Evolutionary conservation across 2,797 vertebrate species (phyloP).

Genomic region (Molothrus ater): DNA sequence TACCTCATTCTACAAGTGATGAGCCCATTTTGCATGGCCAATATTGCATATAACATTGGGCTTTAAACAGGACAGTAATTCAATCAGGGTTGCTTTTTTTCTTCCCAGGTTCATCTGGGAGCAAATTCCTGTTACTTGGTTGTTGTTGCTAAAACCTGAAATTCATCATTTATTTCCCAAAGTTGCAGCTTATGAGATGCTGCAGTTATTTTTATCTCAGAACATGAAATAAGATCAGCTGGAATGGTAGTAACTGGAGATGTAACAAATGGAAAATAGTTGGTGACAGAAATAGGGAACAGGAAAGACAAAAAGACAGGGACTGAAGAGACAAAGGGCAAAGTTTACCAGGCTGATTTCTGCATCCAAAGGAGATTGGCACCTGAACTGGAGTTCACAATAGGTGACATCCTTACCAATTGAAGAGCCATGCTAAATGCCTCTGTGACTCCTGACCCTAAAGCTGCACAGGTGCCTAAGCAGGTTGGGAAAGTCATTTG

Average conservation of each 20-base stretch:
- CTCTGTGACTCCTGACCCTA: neutral
- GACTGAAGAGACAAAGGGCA: neutral
- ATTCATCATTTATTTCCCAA: neutral
- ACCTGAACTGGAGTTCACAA: neutral
- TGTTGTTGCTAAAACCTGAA: neutral
- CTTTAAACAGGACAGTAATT: neutral
- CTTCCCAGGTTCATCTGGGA: neutral
- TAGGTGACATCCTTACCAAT: rapidly evolving
- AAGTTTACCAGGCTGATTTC: neutral
- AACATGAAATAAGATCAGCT: neutral
- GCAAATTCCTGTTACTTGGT: neutral
- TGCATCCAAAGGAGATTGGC: neutral
- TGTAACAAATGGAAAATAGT: neutral
- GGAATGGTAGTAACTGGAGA: neutral
- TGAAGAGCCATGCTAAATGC: neutral
- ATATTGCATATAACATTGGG: neutral
- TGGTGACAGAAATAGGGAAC: neutral
- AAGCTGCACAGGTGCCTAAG: neutral
- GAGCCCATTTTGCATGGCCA: slow-evolving; percentile 29
- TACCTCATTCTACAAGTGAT: slow-evolving; percentile 31
- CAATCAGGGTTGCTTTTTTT: rapidly evolving
- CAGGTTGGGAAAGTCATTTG: neutral
- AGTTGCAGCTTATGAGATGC: neutral
- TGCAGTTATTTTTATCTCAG: neutral
- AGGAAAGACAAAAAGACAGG: neutral